Evolutionary conservation across 2,888 invertebrate species (phyloP), one percentile per base, ranked within the genome.

Genomic region (Eristalis pertinax): DNA sequence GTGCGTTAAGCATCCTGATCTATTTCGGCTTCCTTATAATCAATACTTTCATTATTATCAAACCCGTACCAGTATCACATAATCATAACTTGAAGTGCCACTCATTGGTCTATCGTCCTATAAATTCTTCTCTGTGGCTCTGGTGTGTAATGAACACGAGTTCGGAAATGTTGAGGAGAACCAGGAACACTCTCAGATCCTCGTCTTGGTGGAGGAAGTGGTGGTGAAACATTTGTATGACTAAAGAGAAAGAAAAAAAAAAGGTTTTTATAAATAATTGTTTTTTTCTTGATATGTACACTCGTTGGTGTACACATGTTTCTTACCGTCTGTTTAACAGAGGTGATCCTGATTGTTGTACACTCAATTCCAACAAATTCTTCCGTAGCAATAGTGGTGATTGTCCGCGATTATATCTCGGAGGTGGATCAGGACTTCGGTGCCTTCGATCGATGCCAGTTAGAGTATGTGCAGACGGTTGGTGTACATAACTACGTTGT

Each of bases 141-240:
- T 24, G 95, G 95, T 60, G 95, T 95, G 89, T 95, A 94, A 89
- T 94, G 94, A 85, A 95, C 94, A 87, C 95, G 94, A 19, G 96
- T 94, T 87, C 95, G 94, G 78, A 95, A 93, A 90, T 95, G 95
- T 89, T 93, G 96, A 19, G 96, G 96, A 72, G 96, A 96, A 63
- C 96, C 96, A 26, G 96, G 96, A 77, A 96, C 95, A 91, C 95
- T 95, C 92, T 96, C 96, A 2, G 95, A 95, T 26, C 96, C 93
- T 83, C 95, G 94, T 80, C 96, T 90, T 62, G 93, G 93, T 63
- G 93, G 93, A 58, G 93, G 93, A 89, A 92, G 88, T 24, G 93
- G 93, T 11, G 93, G 93, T 58, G 94, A 94, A 88, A 93, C 93
- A 90, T 93, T 94, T 89, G 93, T 93, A 91, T 93, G 94, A 89